These are phyloP conservation scores for Sebastes miniatus DNA, from an alignment of 2,797 vertebrate genomes.

Conservation along the genomic window DNA sequence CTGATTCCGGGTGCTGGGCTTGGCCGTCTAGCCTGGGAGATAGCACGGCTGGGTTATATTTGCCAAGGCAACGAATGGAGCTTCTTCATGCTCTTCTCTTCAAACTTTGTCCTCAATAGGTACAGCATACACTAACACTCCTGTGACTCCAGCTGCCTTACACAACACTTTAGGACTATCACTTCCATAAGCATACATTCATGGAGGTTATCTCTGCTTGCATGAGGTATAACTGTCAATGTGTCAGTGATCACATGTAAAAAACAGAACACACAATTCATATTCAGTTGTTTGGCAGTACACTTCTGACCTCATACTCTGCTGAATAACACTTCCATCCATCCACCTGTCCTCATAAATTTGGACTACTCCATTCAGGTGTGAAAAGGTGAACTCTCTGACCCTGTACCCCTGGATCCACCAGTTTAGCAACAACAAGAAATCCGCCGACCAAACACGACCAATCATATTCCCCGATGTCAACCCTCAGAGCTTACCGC, in stretches of 20 bases:
- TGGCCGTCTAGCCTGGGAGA: slow-evolving; percentile 98
- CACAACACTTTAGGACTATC: neutral
- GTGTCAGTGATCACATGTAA: neutral
- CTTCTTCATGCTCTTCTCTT: slow-evolving; percentile 99
- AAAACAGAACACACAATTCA: neutral
- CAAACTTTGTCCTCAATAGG: slow-evolving; percentile 99
- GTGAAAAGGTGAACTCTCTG: slow-evolving; percentile 91
- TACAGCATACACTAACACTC: slow-evolving; percentile 65
- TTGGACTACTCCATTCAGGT: slow-evolving; percentile 80
- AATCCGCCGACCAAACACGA: slow-evolving; percentile 93
- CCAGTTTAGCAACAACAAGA: slow-evolving; percentile 99
- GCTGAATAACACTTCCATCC: neutral
- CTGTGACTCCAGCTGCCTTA: neutral
- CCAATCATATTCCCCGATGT: slow-evolving; percentile 94
- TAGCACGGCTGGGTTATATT: slow-evolving; percentile 93
- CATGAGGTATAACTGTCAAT: neutral
- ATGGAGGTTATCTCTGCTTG: neutral
- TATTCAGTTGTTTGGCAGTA: neutral
- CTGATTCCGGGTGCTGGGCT: slow-evolving; percentile 97
- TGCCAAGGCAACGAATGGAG: slow-evolving; percentile 99
- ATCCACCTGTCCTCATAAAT: neutral
- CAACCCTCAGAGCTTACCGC: slow-evolving; percentile 93
- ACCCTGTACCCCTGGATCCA: slow-evolving; percentile 98
- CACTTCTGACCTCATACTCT: neutral
- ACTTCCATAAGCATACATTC: neutral